Base-by-base conservation (phyloP, 2,797 vertebrate species). In the Staurois parvus region DNA sequence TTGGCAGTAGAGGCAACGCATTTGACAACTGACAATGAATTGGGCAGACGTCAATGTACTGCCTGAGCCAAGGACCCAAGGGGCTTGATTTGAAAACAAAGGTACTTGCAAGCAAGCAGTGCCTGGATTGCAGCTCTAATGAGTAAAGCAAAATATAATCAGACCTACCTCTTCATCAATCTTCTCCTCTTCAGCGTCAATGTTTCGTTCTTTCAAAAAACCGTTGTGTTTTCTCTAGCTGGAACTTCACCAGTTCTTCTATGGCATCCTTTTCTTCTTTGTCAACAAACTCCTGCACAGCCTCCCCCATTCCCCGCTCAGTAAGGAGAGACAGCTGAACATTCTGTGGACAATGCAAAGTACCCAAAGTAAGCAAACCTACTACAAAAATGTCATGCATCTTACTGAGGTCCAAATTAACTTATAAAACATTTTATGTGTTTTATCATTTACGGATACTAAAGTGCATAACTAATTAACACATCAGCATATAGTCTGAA, bases 221-320 rank as follows among this genome's bases (percentile, higher is more conserved):
- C 94, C 94, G 94, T 84, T 99, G 98, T 0, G 97, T 98, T 91
- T 99, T 99, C 90, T 98, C 97, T 74, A 99, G 93, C 81, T 99
- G 98, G 90, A 96, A 99, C 86, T 95, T 96, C 88, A 99, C 97
- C 82, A 99, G 79, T 85, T 99, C 97, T 89, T 98, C 97, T 64
- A 99, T 98, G 87, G 98, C 98, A 56, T 98, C 97, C 88, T 95
- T 97, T 81, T 99, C 98, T 32, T 99, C 97, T 91, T 99, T 99
- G 90, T 99, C 97, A 77, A 99, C 97, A 91, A 97, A 99, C 90
- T 99, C 98, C 89, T 97, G 97, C 76, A 99, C 96, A 12, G 98
- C 98, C 93, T 98, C 97, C 26, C 97, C 97, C 97, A 99, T 99
- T 84, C 97, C 97, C 88, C 97, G 95, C 92, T 99, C 97, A 0